Percentiles rank a stretch among this genome's conserved stretches.
Conservation (phyloP, 2,888 invertebrate species). For the Leucophora obtusa region DNA sequence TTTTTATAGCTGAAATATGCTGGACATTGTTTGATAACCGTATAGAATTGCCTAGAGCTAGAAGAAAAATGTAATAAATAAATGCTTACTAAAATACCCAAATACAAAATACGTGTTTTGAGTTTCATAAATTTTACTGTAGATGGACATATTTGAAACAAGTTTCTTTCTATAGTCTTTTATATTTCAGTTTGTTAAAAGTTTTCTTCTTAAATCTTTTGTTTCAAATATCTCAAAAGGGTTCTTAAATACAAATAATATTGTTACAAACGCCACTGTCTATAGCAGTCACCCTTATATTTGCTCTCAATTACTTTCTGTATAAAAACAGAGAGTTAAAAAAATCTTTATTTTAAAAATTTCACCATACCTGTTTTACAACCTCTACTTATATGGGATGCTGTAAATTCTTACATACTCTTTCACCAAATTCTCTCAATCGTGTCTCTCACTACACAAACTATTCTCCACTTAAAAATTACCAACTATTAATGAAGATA, state of each 20-base stretch:
- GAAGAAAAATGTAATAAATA: too few species aligned
- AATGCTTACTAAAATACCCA: too few species aligned
- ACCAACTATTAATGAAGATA: constrained; percentile 59
- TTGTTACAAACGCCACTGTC: constrained; percentile 51
- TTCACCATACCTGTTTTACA: constrained; percentile 64
- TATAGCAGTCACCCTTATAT: constrained; percentile 45
- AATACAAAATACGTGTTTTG: too few species aligned
- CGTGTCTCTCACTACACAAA: not conserved
- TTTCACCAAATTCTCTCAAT: not conserved
- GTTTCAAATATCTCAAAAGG: not conserved
- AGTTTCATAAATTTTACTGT: too few species aligned
- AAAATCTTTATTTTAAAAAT: constrained; percentile 49
- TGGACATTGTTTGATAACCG: too few species aligned
- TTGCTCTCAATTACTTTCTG: constrained; percentile 55
- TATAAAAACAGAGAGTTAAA: constrained; percentile 45
- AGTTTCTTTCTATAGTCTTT: too few species aligned
- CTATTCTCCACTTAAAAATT: not conserved
- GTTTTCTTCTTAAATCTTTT: constrained; percentile 8
- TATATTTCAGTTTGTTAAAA: too few species aligned
- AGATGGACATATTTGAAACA: too few species aligned
- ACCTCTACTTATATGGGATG: constrained; percentile 57
- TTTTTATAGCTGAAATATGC: too few species aligned
- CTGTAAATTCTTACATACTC: constrained; percentile 42
- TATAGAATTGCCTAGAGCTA: too few species aligned
- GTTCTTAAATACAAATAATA: not conserved